phyloP scores from a whole-genome alignment of 2,888 invertebrate genomes.

The Sthenelais limicola region DNA sequence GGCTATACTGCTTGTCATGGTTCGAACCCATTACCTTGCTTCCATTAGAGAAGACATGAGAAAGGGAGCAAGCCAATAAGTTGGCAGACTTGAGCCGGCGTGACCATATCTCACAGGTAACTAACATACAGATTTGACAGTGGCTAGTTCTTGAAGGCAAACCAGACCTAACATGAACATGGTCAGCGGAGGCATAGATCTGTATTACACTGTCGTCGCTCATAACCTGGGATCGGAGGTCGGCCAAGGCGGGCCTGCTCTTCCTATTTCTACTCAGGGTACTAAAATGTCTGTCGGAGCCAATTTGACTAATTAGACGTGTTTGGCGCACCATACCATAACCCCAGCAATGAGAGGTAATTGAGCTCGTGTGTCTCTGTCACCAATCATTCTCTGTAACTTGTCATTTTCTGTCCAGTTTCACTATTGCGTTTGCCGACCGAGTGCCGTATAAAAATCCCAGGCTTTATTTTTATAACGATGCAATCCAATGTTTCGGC shows the following conservation, averaged over 20 bases:
- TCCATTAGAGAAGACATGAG: too few species aligned
- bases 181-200: slow-evolving; percentile 15
- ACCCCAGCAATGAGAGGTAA: not conserved
- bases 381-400: not conserved
- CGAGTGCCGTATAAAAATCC: too few species aligned
- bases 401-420: slow-evolving; percentile 1
- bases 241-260: not conserved
- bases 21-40: too few species aligned
- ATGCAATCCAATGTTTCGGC: too few species aligned
- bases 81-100: too few species aligned
- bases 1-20: too few species aligned
- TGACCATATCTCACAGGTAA: slow-evolving; percentile 16
- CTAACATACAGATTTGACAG: slow-evolving; percentile 32
- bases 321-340: slow-evolving; percentile 7
- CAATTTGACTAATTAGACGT: slow-evolving; percentile 2
- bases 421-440: too few species aligned
- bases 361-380: slow-evolving; percentile 31
- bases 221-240: slow-evolving; percentile 5
- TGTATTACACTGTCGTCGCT: slow-evolving; percentile 12
- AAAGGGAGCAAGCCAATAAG: too few species aligned
- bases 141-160: not conserved
- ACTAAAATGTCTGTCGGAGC: slow-evolving; percentile 27
- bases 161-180: slow-evolving; percentile 2
- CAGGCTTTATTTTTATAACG: too few species aligned
- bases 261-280: not conserved